A percentile compares a stretch with the other conserved stretches of the same genome.
Conservation (phyloP, 2,113 vertebrate genomes). For the Oncorhynchus mykiss region DNA sequence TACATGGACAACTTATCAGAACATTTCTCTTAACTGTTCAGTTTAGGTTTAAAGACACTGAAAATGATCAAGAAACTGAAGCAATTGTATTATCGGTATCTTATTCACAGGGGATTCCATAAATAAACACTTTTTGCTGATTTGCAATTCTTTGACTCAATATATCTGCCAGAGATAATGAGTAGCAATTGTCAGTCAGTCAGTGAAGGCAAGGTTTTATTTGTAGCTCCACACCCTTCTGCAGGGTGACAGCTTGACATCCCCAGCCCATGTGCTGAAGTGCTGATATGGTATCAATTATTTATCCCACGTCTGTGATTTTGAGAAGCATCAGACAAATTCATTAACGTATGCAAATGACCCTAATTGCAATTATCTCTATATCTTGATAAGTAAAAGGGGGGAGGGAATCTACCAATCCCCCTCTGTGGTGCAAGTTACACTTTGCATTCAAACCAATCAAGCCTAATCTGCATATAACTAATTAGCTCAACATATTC, state of each 20-base stretch:
- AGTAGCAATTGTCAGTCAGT: neutral
- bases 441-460: conserved; percentile 61
- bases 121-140: neutral
- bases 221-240: neutral
- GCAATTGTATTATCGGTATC: neutral
- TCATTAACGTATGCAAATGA: conserved; percentile 72
- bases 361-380: conserved; percentile 70
- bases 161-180: neutral
- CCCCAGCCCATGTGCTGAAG: conserved; percentile 29
- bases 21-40: neutral
- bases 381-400: conserved; percentile 61
- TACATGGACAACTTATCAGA: neutral
- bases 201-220: neutral
- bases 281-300: conserved; percentile 53
- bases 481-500: conserved; percentile 66
- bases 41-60: neutral
- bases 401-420: conserved; percentile 37
- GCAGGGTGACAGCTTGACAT: conserved; percentile 23
- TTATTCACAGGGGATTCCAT: neutral
- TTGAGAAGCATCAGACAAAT: conserved; percentile 58
- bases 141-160: neutral
- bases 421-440: conserved; percentile 50
- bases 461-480: conserved; percentile 64
- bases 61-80: neutral
- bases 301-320: conserved; percentile 57